Evolutionary conservation across 2,888 invertebrate genomes (phyloP).

Genomic region (Drosophila rubida): DNA sequence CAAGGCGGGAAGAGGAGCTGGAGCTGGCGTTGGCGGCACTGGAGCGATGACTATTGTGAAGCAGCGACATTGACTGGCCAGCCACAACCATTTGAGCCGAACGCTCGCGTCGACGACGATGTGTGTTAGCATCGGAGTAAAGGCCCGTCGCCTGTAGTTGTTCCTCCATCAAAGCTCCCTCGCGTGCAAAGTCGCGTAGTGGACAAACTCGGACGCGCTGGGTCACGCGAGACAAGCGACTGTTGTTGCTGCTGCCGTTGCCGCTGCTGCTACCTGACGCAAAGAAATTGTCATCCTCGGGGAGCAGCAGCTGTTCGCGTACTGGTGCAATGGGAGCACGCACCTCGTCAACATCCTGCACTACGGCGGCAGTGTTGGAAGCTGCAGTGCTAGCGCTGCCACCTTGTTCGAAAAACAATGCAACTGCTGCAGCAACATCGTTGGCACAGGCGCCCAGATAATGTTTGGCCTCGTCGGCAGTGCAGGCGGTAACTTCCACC

Average conservation of each 20-base stretch:
- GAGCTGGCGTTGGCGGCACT: conserved; percentile 47
- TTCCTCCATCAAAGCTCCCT: conserved; percentile 83
- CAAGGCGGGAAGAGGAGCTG: conserved; percentile 86
- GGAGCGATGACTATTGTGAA: conserved; percentile 24
- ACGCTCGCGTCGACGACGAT: conserved; percentile 62
- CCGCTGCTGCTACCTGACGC: conserved; percentile 57
- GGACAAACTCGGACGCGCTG: conserved; percentile 83
- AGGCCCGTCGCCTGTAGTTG: conserved; percentile 75
- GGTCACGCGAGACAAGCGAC: conserved; percentile 70
- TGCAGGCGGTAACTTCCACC: conserved; percentile 82
- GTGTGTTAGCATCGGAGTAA: conserved; percentile 55
- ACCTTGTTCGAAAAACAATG: conserved; percentile 82
- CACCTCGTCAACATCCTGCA: conserved; percentile 70
- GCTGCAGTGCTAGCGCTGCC: conserved; percentile 28
- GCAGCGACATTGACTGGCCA: conserved; percentile 55
- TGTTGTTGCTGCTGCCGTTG: conserved; percentile 50
- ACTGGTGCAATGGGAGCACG: conserved; percentile 84
- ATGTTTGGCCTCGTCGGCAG: conserved; percentile 76
- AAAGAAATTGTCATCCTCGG: conserved; percentile 84
- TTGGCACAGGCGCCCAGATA: conserved; percentile 81
- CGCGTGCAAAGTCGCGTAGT: conserved; percentile 83
- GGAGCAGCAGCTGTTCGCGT: conserved; percentile 83
- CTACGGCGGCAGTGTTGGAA: not conserved
- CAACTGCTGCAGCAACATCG: conserved; percentile 83
- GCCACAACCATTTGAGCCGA: conserved; percentile 70